Percentiles rank a stretch among this genome's conserved stretches.
phyloP scores from a whole-genome alignment of 2,797 vertebrate genomes.

The Chaetophractus vellerosus region DNA sequence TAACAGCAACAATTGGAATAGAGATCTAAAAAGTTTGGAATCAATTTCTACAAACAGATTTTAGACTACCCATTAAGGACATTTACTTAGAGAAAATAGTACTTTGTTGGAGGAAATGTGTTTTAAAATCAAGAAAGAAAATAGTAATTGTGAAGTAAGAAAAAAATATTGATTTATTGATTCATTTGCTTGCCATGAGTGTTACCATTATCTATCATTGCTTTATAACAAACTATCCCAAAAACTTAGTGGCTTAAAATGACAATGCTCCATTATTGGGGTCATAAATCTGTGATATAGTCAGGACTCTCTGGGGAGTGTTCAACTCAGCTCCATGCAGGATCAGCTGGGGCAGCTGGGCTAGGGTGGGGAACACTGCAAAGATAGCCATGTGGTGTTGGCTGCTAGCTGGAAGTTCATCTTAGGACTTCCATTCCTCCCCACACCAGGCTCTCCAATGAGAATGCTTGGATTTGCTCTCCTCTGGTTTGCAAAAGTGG shows the following conservation, averaged over 20 bases:
- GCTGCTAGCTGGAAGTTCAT: background rate
- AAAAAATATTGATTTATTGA: background rate
- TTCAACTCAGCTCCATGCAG: background rate
- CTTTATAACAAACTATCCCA: background rate
- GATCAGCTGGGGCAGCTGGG: background rate
- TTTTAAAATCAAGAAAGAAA: background rate
- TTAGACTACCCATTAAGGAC: background rate
- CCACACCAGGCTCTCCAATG: background rate
- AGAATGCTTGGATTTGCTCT: background rate
- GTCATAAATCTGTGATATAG: background rate
- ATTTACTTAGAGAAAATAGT: background rate
- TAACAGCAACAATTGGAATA: background rate
- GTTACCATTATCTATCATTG: background rate
- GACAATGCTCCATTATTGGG: background rate
- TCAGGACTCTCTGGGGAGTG: background rate
- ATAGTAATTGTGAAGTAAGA: background rate
- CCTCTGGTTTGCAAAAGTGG: background rate
- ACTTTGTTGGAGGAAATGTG: constrained; percentile 16
- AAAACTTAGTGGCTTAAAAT: background rate
- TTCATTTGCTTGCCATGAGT: background rate
- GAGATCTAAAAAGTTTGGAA: constrained; percentile 5
- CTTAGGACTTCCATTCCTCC: background rate
- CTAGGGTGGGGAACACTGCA: background rate
- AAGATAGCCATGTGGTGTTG: background rate
- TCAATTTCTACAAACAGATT: background rate